Percentiles rank a stretch among this genome's conserved stretches.
These are phyloP conservation scores for Thinocorus orbignyianus DNA, from an alignment of 2,113 vertebrate species.

Conservation along the genomic window DNA sequence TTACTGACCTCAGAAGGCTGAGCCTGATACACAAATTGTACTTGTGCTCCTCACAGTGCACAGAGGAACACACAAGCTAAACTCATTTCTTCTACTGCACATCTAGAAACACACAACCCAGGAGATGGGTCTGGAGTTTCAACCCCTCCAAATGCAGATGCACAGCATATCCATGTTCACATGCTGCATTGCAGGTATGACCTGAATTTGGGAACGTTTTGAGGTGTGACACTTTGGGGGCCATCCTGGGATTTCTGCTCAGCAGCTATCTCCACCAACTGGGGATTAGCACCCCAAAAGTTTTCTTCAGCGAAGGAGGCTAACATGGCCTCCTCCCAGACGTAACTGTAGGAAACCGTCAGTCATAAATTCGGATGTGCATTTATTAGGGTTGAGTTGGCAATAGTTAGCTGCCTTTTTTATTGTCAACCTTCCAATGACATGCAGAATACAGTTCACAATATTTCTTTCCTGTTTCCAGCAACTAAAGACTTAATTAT, in stretches of 20 bases:
- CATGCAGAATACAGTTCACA: background rate
- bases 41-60: background rate
- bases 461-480: conserved; percentile 1
- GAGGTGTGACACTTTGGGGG: background rate
- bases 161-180: background rate
- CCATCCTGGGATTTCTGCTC: background rate
- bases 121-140: background rate
- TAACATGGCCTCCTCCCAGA: background rate
- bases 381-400: background rate
- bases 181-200: background rate
- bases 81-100: background rate
- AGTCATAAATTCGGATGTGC: background rate
- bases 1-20: background rate
- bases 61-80: background rate
- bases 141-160: background rate
- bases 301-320: background rate
- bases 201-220: background rate
- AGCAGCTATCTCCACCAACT: background rate
- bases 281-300: background rate
- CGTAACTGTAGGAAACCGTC: background rate
- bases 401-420: background rate
- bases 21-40: background rate
- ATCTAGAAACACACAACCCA: background rate
- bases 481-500: conserved; percentile 11
- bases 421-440: background rate